Evolutionary conservation across 2,888 invertebrate species (phyloP).

Genomic region (Rhodophaea formosa): DNA sequence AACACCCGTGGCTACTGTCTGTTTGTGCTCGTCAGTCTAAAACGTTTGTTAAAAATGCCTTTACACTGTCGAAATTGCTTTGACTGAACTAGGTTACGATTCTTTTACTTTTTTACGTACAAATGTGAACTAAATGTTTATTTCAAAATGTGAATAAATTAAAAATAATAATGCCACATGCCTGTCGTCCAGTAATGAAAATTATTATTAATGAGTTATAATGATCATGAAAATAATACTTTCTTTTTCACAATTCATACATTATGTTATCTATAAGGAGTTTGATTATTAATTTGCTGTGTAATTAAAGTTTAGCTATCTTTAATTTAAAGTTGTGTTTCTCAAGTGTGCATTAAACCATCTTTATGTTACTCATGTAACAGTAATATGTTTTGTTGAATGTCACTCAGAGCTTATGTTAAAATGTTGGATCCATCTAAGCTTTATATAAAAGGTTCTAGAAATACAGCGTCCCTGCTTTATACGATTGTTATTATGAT

Average conservation of each 20-base stretch:
- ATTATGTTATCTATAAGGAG: too few species aligned
- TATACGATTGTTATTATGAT: constrained; percentile 19
- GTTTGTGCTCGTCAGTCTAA: constrained; percentile 12
- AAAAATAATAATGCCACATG: too few species aligned
- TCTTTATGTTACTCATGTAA: too few species aligned
- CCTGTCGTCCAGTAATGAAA: too few species aligned
- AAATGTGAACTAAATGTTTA: neutral
- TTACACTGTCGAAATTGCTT: constrained; percentile 1
- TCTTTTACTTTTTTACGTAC: neutral
- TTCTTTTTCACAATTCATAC: too few species aligned
- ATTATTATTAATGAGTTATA: too few species aligned
- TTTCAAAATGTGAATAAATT: too few species aligned
- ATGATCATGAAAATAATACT: too few species aligned
- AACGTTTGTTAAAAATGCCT: constrained; percentile 3
- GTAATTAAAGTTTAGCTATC: too few species aligned
- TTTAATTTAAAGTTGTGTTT: too few species aligned
- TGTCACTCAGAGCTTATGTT: neutral
- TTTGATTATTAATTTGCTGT: too few species aligned
- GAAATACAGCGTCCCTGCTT: constrained; percentile 7
- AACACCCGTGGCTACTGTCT: neutral
- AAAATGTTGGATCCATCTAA: neutral
- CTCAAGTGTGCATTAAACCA: too few species aligned
- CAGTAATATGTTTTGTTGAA: neutral
- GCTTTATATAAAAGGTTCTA: constrained; percentile 6
- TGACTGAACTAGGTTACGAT: neutral